Evolutionary conservation across 2,797 vertebrate species (phyloP), one percentile per base, ranked within the genome.

Genomic region (Micromesistius poutassou): DNA sequence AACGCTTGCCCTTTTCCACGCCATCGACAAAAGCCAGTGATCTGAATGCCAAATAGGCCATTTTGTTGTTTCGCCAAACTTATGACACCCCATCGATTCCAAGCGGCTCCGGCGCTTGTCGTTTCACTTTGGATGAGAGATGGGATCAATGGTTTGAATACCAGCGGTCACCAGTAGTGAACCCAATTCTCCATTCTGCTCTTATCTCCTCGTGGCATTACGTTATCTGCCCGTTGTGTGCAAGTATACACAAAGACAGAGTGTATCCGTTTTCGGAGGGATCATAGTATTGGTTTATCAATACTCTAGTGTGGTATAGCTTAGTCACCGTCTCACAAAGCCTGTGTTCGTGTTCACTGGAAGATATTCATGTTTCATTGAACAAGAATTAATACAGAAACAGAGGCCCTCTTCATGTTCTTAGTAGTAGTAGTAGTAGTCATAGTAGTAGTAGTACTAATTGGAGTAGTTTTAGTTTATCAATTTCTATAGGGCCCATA

Each of bases 1-100:
- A 92, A 90, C 87, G 83, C 91, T 92, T 95, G 93, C 91, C 93
- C 94, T 94, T 92, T 94, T 66, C 55, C 89, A 79, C 86, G 78
- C 82, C 86, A 91, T 88, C 89, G 88, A 87, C 82, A 66, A 25
- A 84, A 85, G 85, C 76, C 86, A 74, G 73, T 79, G 74, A 88
- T 92, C 87, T 84, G 93, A 93, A 93, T 92, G 82, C 87, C 91
- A 94, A 93, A 91, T 86, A 89, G 85, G 73, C 82, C 38, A 5
- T 72, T 73, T 42, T 16, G 82, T 87, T 85, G 84, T 82, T 88
- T 85, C 79, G 84, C 84, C 78, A 88, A 92, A 88, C 82, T 86
- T 71, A 74, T 85, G 89, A 91, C 83, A 83, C 77, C 85, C 88
- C 84, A 77, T 85, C 40, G 87, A 87, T 66, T 28, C 83, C 80